Conservation (phyloP, 2,797 vertebrate species). For the Odontamblyopus rebecca region DNA sequence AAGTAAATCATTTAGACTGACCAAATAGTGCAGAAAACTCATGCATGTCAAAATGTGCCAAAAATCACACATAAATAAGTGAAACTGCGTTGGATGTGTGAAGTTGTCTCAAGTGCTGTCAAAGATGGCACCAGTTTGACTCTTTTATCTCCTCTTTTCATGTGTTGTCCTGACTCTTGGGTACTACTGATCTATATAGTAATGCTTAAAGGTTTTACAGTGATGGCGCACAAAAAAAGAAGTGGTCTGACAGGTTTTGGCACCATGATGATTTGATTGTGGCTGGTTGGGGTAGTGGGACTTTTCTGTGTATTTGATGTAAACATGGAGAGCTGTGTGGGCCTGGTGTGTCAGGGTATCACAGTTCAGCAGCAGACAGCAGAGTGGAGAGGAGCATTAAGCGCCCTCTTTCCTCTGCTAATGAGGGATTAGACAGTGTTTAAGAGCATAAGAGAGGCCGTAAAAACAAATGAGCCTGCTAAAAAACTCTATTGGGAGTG, state of each 20-base stretch:
- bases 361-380: slow-evolving; percentile 60
- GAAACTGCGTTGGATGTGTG: not conserved
- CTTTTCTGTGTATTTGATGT: no score
- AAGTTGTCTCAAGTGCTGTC: not conserved
- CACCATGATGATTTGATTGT: no score
- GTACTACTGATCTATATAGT: slow-evolving; percentile 47
- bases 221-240: no score
- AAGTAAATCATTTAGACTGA: not conserved
- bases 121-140: slow-evolving; percentile 2
- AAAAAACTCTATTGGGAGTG: slow-evolving; percentile 45
- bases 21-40: not conserved
- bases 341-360: slow-evolving; percentile 48
- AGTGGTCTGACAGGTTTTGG: no score
- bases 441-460: slow-evolving; percentile 68
- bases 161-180: slow-evolving; percentile 13
- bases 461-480: slow-evolving; percentile 58
- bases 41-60: slow-evolving; percentile 2
- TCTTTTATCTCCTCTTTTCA: not conserved
- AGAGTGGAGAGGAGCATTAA: slow-evolving; percentile 62
- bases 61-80: slow-evolving; percentile 1
- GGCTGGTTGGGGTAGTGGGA: no score
- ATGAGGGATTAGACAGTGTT: slow-evolving; percentile 74
- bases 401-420: slow-evolving; percentile 60
- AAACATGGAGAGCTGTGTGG: not conserved
- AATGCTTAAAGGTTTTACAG: slow-evolving; percentile 25